A percentile compares a stretch with the other conserved stretches of the same genome.
phyloP scores from a whole-genome alignment of 2,888 invertebrate species.

The Amphiduros pacificus region DNA sequence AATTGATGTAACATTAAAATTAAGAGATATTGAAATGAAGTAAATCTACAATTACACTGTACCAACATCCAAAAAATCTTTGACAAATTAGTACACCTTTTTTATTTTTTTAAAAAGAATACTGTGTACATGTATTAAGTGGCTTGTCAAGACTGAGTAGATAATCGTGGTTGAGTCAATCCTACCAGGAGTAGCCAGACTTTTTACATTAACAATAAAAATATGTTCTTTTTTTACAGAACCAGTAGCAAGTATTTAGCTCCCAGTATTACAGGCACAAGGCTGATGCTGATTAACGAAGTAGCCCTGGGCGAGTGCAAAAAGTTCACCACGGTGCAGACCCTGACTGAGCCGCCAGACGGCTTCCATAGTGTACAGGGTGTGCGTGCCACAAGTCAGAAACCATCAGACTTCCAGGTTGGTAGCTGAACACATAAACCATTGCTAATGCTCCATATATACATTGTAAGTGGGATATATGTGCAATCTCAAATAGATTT shows the following conservation, averaged over 20 bases:
- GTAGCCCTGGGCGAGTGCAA: slow-evolving; percentile 46
- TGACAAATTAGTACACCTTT: no score
- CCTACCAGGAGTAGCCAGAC: no score
- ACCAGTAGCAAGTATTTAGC: slow-evolving; percentile 37
- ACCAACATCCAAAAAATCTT: no score
- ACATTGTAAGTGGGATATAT: neutral
- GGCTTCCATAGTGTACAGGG: slow-evolving; percentile 53
- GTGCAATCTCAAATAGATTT: neutral
- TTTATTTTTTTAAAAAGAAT: no score
- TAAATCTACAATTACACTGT: no score
- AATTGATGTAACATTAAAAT: no score
- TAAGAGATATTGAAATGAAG: no score
- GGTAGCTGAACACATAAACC: no score
- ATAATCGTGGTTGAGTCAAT: no score
- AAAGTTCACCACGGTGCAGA: slow-evolving; percentile 14
- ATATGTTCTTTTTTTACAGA: slow-evolving; percentile 29
- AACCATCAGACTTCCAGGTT: slow-evolving; percentile 43
- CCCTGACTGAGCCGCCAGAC: slow-evolving; percentile 41
- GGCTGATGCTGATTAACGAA: slow-evolving; percentile 45
- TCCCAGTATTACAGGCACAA: slow-evolving; percentile 37
- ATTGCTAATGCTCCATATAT: neutral
- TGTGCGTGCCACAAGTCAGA: slow-evolving; percentile 30
- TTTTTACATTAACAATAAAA: no score
- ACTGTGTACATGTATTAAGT: no score
- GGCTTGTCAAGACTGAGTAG: no score